Conservation (phyloP, 2,113 vertebrate genomes). For the Micromys minutus region DNA sequence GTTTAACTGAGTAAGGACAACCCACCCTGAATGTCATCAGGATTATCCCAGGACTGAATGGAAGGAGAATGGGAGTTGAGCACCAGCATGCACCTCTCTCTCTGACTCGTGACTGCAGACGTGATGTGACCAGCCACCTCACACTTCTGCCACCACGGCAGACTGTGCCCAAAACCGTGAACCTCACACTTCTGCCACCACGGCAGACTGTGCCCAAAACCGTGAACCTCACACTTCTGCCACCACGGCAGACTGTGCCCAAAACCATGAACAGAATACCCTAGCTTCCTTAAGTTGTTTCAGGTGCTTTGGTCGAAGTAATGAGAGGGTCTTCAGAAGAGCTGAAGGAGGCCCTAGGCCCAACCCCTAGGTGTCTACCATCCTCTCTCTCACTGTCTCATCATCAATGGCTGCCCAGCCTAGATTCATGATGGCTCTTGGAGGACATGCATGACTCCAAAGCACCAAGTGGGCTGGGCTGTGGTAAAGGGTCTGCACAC, state of each 20-base stretch:
- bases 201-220: too few species aligned
- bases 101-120: not conserved
- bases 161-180: too few species aligned
- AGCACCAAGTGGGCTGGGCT: not conserved
- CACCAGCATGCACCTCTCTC: too few species aligned
- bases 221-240: too few species aligned
- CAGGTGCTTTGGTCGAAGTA: not conserved
- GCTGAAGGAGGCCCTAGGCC: not conserved
- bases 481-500: not conserved
- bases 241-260: not conserved
- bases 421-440: not conserved
- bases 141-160: rapidly evolving
- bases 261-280: too few species aligned
- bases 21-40: not conserved
- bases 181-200: rapidly evolving
- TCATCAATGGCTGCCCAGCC: not conserved
- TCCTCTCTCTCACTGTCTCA: not conserved
- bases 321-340: not conserved
- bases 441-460: not conserved
- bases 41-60: not conserved
- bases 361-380: too few species aligned
- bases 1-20: not conserved
- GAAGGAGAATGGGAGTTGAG: not conserved
- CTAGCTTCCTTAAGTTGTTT: not conserved
- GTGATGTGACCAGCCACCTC: not conserved